Evolutionary conservation across 64 coral and sea anemone species (phyloP).

Genomic region (Hydrozoanthus tunicans): DNA sequence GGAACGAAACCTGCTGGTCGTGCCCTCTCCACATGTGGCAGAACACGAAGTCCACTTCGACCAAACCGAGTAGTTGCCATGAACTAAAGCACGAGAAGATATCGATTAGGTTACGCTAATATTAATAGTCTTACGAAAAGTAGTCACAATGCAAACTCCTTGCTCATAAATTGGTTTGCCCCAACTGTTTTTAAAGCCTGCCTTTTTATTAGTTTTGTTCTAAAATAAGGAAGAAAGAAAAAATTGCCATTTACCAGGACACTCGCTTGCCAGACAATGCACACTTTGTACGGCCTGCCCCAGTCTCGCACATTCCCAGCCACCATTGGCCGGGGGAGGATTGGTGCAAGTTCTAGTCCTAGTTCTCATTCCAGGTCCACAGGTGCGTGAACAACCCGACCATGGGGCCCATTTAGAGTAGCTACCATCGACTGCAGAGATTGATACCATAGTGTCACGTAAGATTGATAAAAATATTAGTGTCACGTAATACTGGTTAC

Average conservation of each 20-base stretch:
- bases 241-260: conserved; percentile 62
- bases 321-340: conserved; percentile 78
- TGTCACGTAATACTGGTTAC: no score
- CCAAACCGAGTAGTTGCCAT: conserved; percentile 88
- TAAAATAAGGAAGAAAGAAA: no score
- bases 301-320: conserved; percentile 81
- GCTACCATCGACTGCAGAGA: conserved; percentile 62
- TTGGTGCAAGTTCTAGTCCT: conserved; percentile 79
- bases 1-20: conserved; percentile 58
- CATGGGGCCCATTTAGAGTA: conserved; percentile 75
- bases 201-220: no score
- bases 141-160: no score
- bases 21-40: conserved; percentile 86
- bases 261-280: conserved; percentile 74
- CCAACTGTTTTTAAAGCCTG: no score
- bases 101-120: neutral
- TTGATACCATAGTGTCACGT: no score
- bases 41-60: conserved; percentile 88
- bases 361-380: conserved; percentile 72
- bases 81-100: conserved; percentile 46
- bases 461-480: no score
- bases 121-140: no score
- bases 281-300: conserved; percentile 65
- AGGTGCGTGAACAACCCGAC: conserved; percentile 66
- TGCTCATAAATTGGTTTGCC: no score